phyloP scores from a whole-genome alignment of 2,797 vertebrate genomes.

The Pachyuromys duprasi region DNA sequence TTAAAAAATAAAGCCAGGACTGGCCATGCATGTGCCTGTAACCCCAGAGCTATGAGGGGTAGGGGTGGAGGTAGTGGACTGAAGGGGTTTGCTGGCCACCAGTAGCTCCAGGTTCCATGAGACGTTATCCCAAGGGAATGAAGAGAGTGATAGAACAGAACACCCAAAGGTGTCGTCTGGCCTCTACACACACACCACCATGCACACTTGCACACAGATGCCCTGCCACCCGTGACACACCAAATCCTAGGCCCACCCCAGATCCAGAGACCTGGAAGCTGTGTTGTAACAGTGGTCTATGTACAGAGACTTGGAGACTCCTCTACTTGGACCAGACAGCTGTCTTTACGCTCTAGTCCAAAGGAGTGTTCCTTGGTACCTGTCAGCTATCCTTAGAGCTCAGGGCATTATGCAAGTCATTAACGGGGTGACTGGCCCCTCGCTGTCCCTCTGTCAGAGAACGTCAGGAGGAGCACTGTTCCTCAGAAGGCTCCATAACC shows the following conservation, averaged over 20 bases:
- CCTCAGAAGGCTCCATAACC: not conserved
- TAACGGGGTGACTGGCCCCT: not conserved
- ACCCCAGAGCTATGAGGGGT: not conserved
- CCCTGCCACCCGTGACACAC: no score
- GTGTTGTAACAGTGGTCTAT: not conserved
- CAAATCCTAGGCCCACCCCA: not conserved
- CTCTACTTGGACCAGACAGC: not conserved
- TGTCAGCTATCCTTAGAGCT: conserved; percentile 22
- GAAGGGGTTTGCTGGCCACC: not conserved
- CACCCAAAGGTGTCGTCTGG: not conserved
- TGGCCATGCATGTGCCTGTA: not conserved
- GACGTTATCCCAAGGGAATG: not conserved
- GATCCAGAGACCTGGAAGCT: not conserved
- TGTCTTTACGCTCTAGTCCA: not conserved
- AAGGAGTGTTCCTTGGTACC: not conserved
- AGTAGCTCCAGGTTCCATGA: not conserved
- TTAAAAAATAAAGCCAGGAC: not conserved
- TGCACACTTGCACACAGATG: not conserved
- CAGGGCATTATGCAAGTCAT: not conserved
- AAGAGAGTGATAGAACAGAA: not conserved
- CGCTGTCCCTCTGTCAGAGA: not conserved
- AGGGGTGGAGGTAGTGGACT: not conserved
- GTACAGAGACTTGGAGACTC: not conserved
- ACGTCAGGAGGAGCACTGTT: not conserved
- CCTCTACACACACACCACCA: not conserved